phyloP scores from a whole-genome alignment of 2,888 invertebrate genomes.

The Aporophyla lueneburgensis region DNA sequence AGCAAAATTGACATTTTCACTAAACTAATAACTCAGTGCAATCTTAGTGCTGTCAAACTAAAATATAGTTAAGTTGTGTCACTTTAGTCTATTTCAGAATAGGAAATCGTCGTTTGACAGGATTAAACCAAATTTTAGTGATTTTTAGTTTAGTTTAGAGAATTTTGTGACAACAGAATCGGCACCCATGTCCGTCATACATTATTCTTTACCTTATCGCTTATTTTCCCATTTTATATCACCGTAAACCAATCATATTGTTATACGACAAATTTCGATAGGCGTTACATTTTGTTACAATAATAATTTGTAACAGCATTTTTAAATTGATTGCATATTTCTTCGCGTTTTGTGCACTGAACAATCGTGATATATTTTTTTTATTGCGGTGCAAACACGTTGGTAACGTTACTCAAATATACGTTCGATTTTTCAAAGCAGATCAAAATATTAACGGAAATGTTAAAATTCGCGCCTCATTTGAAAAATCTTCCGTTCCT shows the following conservation, averaged over 20 bases:
- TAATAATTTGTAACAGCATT: not conserved
- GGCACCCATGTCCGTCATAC: slow-evolving; percentile 16
- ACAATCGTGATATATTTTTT: slow-evolving; percentile 24
- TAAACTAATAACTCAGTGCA: too few relatives aligned
- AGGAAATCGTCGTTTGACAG: too few relatives aligned
- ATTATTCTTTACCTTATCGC: slow-evolving; percentile 46
- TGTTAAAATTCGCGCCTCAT: not conserved
- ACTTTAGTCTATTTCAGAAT: too few relatives aligned
- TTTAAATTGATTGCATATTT: slow-evolving; percentile 27
- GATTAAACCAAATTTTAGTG: too few relatives aligned
- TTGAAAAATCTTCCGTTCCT: not conserved
- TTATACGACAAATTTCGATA: slow-evolving; percentile 27
- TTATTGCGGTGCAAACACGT: slow-evolving; percentile 8
- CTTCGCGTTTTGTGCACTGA: slow-evolving; percentile 6
- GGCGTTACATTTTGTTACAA: not conserved
- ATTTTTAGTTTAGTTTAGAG: too few relatives aligned
- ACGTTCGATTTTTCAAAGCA: not conserved
- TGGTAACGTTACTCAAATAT: not conserved
- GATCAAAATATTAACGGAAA: not conserved
- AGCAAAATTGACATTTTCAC: too few relatives aligned
- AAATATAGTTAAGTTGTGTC: too few relatives aligned
- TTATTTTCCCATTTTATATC: slow-evolving; percentile 34
- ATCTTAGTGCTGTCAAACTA: too few relatives aligned
- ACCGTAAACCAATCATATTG: slow-evolving; percentile 20
- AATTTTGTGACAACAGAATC: too few relatives aligned